Base-by-base conservation (phyloP, 2,113 vertebrate species). In the Elanus axillaris region DNA sequence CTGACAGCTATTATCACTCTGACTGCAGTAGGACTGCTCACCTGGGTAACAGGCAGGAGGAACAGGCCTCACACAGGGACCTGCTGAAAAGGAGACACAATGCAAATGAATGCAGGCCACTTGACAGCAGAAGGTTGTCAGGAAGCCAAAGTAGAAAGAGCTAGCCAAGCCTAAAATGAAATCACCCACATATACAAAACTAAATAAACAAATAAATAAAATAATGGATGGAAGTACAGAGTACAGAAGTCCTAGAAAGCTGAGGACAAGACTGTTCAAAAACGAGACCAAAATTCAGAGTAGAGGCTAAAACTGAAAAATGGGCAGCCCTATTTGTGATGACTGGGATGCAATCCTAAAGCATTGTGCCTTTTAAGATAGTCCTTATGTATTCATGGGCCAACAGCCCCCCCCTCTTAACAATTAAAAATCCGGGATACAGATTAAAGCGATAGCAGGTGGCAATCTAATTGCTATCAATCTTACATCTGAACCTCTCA, bases 401-500 rank as follows among this genome's bases (percentile, higher is more conserved):
- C 86, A 92, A 53, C n/a, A 91, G 52, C 10, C 21, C 25, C 38
- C 38, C n/a, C 31, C 47, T 14, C 27, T 23, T 22, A 90, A 94
- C 91, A 97, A 97, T 92, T 97, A 95, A 92, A 94, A 97, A 94
- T 91, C 80, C 2, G 42, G 83, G 91, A 94, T 90, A 42, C 11
- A 34, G 96, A 97, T 97, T 93, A 96, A 96, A 97, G 96, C 31
- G 12, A 90, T 95, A 94, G 96, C 96, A 97, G 97, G 97, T 97
- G 97, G 94, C 95, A 93, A 96, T 97, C 68, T 97, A 97, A 98
- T 97, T 97, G 95, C 91, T 90, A 96, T 97, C 93, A 96, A 3
- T 78, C 90, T 89, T 85, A 55, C 84, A 95, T 95, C 83, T 96
- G 71, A 97, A 94, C 79, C 81, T 85, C 95, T 95, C 88, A 55